A percentile compares a stretch with the other conserved stretches of the same genome.
Evolutionary conservation across 2,797 vertebrate genomes (phyloP).

Genomic region (Cyclopterus lumpus): DNA sequence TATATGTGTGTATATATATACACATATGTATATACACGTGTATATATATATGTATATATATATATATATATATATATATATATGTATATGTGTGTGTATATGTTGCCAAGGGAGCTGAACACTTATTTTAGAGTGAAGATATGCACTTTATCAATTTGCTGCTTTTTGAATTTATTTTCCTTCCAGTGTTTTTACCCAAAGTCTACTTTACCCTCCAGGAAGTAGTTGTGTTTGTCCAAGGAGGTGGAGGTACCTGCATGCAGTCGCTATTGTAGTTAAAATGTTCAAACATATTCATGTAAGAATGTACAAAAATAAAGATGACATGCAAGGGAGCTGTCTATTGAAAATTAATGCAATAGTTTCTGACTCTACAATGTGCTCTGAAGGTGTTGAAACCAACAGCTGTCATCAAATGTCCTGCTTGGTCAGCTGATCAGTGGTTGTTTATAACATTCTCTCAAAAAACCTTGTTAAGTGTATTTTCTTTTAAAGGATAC

Average conservation of each 20-base stretch:
- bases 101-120: slow-evolving; percentile 49
- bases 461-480: too few species aligned
- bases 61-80: too few species aligned
- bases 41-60: too few species aligned
- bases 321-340: background rate
- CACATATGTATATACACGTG: too few species aligned
- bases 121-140: slow-evolving; percentile 40
- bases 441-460: too few species aligned
- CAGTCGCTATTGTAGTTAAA: slow-evolving; percentile 52
- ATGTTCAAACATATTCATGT: slow-evolving; percentile 27
- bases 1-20: too few species aligned
- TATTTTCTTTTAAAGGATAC: too few species aligned
- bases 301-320: slow-evolving; percentile 38
- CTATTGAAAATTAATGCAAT: background rate
- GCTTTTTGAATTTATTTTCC: slow-evolving; percentile 5
- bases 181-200: background rate
- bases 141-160: slow-evolving; percentile 52
- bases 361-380: background rate
- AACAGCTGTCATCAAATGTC: too few species aligned
- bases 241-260: slow-evolving; percentile 66
- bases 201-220: background rate
- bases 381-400: too few species aligned
- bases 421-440: too few species aligned
- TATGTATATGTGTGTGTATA: too few species aligned
- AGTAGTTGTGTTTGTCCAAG: slow-evolving; percentile 19